phyloP scores from a whole-genome alignment of 2,888 invertebrate species.

The Netelia fuscicornis region DNA sequence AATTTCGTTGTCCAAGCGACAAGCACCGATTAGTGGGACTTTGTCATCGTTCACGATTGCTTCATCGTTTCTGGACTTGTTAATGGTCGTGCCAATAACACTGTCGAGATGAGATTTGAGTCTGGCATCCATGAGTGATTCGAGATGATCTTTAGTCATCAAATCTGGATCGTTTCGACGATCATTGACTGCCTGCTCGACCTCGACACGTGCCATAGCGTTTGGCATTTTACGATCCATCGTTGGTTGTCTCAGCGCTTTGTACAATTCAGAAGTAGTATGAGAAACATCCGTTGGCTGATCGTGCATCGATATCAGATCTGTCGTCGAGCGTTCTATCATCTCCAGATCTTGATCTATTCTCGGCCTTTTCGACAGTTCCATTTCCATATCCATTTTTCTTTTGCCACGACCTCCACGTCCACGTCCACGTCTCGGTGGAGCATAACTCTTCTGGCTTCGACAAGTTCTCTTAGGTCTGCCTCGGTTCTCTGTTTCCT shows the following conservation, averaged over 20 bases:
- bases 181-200: slow-evolving; percentile 63
- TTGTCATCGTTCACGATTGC: slow-evolving; percentile 47
- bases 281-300: slow-evolving; percentile 55
- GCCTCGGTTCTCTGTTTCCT: slow-evolving; percentile 76
- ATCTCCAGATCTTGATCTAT: slow-evolving; percentile 79
- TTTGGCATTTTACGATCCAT: slow-evolving; percentile 71
- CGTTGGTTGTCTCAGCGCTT: slow-evolving; percentile 78
- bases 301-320: slow-evolving; percentile 79
- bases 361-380: slow-evolving; percentile 75
- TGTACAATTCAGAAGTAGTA: slow-evolving; percentile 78
- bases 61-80: slow-evolving; percentile 53
- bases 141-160: slow-evolving; percentile 39
- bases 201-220: slow-evolving; percentile 55
- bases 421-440: slow-evolving; percentile 82
- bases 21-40: slow-evolving; percentile 43
- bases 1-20: slow-evolving; percentile 55
- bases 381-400: slow-evolving; percentile 75
- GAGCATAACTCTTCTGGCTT: slow-evolving; percentile 83
- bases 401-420: slow-evolving; percentile 82
- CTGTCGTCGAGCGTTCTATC: slow-evolving; percentile 80
- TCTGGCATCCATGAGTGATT: slow-evolving; percentile 63
- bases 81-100: slow-evolving; percentile 54
- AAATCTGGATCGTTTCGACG: slow-evolving; percentile 51
- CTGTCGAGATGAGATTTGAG: slow-evolving; percentile 66
- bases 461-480: slow-evolving; percentile 83